Conservation (phyloP, 1,140 invertebrate species). For the Diorhabda elongata region DNA sequence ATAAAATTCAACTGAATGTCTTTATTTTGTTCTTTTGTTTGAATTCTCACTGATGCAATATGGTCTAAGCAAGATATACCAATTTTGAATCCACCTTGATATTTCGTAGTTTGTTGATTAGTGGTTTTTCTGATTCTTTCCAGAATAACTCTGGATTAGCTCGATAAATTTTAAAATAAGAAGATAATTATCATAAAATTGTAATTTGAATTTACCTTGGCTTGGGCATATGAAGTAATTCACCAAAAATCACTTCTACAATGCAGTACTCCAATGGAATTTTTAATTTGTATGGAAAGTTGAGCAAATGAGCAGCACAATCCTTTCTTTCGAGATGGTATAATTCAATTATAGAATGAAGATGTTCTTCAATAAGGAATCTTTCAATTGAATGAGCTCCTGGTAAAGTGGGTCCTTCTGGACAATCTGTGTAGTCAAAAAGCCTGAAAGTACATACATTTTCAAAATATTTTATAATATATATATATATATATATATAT, state of each 20-base stretch:
- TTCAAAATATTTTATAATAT: no score
- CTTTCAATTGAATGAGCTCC: constrained; percentile 96
- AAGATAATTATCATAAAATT: no score
- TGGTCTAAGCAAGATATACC: no score
- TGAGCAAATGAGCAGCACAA: constrained; percentile 87
- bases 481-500: no score
- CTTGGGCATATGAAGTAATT: constrained; percentile 89
- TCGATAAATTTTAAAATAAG: no score
- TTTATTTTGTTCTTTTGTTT: no score
- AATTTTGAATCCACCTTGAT: no score
- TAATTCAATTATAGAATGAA: constrained; percentile 89
- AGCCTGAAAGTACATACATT: constrained; percentile 55
- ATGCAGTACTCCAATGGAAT: constrained; percentile 98
- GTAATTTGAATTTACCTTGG: constrained; percentile 47
- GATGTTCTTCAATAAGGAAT: constrained; percentile 96
- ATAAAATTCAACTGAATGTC: no score
- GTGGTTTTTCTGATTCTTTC: no score
- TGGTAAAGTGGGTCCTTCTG: constrained; percentile 85
- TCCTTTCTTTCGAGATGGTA: constrained; percentile 89
- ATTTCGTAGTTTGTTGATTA: no score
- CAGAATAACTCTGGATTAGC: no score
- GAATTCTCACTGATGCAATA: no score
- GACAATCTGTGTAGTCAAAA: constrained; percentile 99
- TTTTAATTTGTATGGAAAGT: constrained; percentile 89
- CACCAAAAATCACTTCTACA: constrained; percentile 93